Conservation (phyloP, 2,113 vertebrate species). For the Nibea coibor region DNA sequence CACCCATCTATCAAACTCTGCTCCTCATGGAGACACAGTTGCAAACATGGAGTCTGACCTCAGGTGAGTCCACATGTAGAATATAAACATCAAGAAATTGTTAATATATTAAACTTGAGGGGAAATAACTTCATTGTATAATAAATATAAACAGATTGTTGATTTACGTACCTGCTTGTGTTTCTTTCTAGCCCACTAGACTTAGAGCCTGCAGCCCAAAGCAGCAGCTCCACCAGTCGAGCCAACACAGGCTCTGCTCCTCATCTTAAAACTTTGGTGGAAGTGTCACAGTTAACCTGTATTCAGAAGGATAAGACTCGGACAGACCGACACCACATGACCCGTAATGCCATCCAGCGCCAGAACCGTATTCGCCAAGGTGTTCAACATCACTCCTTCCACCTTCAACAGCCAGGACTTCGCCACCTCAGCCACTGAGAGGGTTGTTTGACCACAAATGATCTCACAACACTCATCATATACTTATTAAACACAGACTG, state of each 20-base stretch:
- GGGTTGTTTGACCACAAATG: not conserved
- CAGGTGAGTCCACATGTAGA: conserved; percentile 48
- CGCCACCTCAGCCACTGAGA: conserved; percentile 90
- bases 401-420: conserved; percentile 92
- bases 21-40: conserved; percentile 14
- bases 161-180: not conserved
- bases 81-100: not conserved
- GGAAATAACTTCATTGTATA: not conserved
- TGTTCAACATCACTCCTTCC: conserved; percentile 75
- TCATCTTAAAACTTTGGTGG: conserved; percentile 82
- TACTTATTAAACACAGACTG: conserved; percentile 2
- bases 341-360: conserved; percentile 88
- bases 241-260: conserved; percentile 58
- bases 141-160: not conserved
- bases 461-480: not conserved
- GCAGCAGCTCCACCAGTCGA: conserved; percentile 33
- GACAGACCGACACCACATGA: conserved; percentile 79
- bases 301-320: conserved; percentile 85
- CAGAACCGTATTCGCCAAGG: conserved; percentile 88
- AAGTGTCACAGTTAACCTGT: conserved; percentile 81
- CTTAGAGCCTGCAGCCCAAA: conserved; percentile 67
- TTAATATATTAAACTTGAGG: not conserved
- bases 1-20: conserved; percentile 8
- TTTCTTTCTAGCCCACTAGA: conserved; percentile 69
- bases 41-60: conserved; percentile 26